Base-by-base conservation (phyloP, 2,888 invertebrate species). In the Amphipyra berbera region DNA sequence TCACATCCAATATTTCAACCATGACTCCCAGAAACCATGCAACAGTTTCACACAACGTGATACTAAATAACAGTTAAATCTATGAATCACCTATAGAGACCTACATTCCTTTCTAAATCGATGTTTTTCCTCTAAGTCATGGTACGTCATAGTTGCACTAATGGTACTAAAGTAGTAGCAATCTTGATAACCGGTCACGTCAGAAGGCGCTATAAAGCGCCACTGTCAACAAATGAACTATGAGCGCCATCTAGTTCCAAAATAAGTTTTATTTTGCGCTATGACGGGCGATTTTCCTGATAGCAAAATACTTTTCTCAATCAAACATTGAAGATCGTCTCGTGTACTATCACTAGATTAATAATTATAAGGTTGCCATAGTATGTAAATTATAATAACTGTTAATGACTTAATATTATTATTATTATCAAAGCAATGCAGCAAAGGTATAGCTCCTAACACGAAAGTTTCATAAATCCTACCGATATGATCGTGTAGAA, bases 401-500 rank as follows among this genome's bases (percentile, higher is more conserved):
- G n/a, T n/a, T n/a, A 21, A 21, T 21, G 3, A 21, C 21, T 21
- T 21, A 21, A 2, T 21, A 21, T 21, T 21, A 21, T 21, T 21
- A 21, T 21, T 21, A 3, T 21, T 21, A 21, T 21, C 21, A 21
- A 21, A 21, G 3, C 21, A 21, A 21, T 21, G 21, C 12, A 35
- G 8, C 37, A 8, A 7, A 30, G 30, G 30, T 30, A 37, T 10
- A 4, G 15, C 8, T 38, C 37, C 8, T 12, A 37, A 6, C 69
- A 70, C 62, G 69, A 56, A 56, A n/a, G 40, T 47, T 47, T 52
- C 63, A 71, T 75, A 71, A 71, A 75, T 70, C 58, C 54, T 2
- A 7, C 14, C n/a, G 71, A 70, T 75, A 75, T 1, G n/a, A 75
- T 70, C 57, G 50, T 49, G 42, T 49, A 55, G 42, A 13, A 46